Evolutionary conservation across 2,113 vertebrate genomes (phyloP), one percentile per base, ranked within the genome.

Genomic region (Choloepus hoffmanni): DNA sequence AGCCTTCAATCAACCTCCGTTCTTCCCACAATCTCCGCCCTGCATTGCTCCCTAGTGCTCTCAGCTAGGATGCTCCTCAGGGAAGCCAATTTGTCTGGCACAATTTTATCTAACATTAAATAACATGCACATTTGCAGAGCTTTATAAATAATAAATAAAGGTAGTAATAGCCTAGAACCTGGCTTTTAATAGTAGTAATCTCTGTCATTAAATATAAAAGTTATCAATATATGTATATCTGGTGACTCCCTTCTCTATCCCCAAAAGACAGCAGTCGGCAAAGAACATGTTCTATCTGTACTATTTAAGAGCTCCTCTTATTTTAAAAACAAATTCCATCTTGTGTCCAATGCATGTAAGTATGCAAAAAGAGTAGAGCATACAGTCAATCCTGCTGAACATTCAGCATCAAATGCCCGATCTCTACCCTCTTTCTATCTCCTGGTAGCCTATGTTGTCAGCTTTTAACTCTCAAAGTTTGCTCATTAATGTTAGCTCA

Each of bases 91-190:
- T 89, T 97, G 74, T 78, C 95, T 86, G 86, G 83, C 45, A 93
- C 26, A n/a, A 53, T 93, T 97, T 96, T 83, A 94, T 43, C 43
- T 43, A 50, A 96, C 72, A 86, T 87, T 95, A 96, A 97, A 84
- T 84, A 60, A 19, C 84, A 90, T 28, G 65, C 84, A 58, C 89
- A 87, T 86, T 95, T 91, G 77, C 79, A 95, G 74, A 89, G 65
- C 33, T 81, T 93, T 94, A 73, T 96, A 83, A 96, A 92, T 95
- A 96, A 94, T 94, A 89, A 84, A 93, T 81, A 55, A 96, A 33
- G 50, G 19, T 28, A 78, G 85, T 40, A 76, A 95, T 73, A 87
- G 72, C 74, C 87, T 77, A 85, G 79, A 95, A 95, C 65, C n/a
- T 16, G 68, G 53, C 19, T 73, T 90, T 87, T 90, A 95, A 92